Conservation (phyloP, 23 tunicate species). For the Ascidia mentula region DNA sequence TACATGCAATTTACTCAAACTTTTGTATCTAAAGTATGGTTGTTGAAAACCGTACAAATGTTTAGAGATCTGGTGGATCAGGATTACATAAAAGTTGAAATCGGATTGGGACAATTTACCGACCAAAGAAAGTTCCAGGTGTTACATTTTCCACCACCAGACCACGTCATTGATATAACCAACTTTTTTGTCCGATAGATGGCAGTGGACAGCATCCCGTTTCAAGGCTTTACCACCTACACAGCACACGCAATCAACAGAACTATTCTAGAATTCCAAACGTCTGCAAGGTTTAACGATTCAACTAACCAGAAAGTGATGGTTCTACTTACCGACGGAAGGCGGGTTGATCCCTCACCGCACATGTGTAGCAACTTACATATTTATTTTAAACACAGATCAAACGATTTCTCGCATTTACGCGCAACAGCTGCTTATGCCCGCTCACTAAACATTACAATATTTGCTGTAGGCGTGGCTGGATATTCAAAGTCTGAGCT, state of each 20-base stretch:
- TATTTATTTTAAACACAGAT: no score
- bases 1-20: background rate
- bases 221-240: constrained; percentile 66
- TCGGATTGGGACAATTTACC: constrained; percentile 39
- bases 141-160: no score
- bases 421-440: constrained; percentile 40
- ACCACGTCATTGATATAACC: background rate
- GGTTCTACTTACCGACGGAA: constrained; percentile 76
- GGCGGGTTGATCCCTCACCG: no score
- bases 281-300: constrained; percentile 38
- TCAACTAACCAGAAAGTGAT: constrained; percentile 44
- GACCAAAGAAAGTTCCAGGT: constrained; percentile 52
- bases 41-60: background rate
- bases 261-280: constrained; percentile 56
- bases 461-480: constrained; percentile 85
- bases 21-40: background rate
- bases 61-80: constrained; percentile 32
- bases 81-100: constrained; percentile 43
- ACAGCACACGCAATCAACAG: constrained; percentile 69
- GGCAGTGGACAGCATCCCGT: constrained; percentile 49
- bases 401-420: constrained; percentile 37
- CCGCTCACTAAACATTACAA: constrained; percentile 56
- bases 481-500: constrained; percentile 50
- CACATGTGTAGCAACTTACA: no score
- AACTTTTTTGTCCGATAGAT: constrained; percentile 13